Conservation (phyloP, 2,113 vertebrate species). For the Otocyon megalotis region DNA sequence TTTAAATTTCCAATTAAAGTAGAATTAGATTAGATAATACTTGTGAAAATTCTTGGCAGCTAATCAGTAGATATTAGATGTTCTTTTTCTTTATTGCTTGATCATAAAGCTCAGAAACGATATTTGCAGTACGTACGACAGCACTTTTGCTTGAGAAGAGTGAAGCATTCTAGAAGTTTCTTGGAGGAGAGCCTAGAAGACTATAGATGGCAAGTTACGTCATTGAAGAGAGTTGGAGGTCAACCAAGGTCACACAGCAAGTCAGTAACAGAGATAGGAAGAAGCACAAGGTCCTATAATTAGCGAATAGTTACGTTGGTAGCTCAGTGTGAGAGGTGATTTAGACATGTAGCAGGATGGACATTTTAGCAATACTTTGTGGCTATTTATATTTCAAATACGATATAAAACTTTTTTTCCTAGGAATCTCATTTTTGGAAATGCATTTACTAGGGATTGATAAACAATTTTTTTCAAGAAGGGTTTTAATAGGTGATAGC, state of each 20-base stretch:
- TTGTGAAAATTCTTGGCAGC: neutral
- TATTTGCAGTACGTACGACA: neutral
- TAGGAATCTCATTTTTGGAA: neutral
- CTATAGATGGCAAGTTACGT: neutral
- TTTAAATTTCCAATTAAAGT: neutral
- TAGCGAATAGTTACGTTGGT: conserved; percentile 54
- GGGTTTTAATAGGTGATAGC: neutral
- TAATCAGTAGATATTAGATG: neutral
- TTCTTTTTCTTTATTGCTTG: conserved; percentile 27
- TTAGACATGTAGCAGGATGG: conserved; percentile 25
- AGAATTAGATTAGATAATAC: neutral
- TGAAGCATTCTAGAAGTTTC: neutral
- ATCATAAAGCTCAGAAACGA: conserved; percentile 4
- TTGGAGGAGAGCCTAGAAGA: neutral
- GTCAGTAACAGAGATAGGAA: conserved; percentile 59
- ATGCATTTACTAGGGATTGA: neutral
- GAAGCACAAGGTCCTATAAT: conserved; percentile 62
- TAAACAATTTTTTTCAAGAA: conserved; percentile 2
- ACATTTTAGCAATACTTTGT: conserved; percentile 1
- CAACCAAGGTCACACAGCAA: conserved; percentile 27
- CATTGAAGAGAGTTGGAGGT: neutral
- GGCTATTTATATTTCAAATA: conserved; percentile 7
- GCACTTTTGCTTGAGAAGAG: neutral
- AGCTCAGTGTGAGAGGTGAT: conserved; percentile 40
- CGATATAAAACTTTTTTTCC: neutral